Evolutionary conservation across 2,797 vertebrate genomes (phyloP), one percentile per base, ranked within the genome.

Genomic region (Chromobotia macracanthus): DNA sequence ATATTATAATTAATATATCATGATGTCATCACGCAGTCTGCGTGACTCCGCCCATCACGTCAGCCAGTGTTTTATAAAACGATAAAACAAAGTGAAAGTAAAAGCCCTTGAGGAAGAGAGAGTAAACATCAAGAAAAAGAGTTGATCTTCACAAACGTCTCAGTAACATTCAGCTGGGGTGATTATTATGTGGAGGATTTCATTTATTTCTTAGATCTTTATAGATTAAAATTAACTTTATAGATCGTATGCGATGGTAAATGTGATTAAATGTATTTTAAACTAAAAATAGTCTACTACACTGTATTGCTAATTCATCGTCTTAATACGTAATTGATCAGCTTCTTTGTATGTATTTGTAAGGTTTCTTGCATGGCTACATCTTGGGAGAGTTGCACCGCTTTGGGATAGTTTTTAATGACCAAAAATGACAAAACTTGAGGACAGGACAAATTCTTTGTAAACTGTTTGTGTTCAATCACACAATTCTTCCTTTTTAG

Each of bases 11-110:
- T n/a, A n/a, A n/a, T n/a, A n/a, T n/a, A n/a, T n/a, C n/a, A n/a
- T n/a, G n/a, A n/a, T 83, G 85, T 25, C 41, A 83, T 66, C 23
- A 73, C 85, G 85, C 41, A 53, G 10, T 7, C 55, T 38, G 50
- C 65, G 65, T 80, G 18, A 11, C 56, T 31, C 48, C 75, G 21
- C 71, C 68, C 61, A 28, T 13, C 15, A 56, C 2, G 60, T 56
- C 46, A 46, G 12, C 15, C 25, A 3, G 9, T 82, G 82, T 80
- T 82, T 82, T 80, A 78, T 61, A 67, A 28, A 72, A 28, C 41
- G 35, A 70, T 41, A 7, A 10, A 0, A 21, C 64, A 73, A 68
- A 80, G n/a, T 51, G 46, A 58, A 80, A 55, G 69, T n/a, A n/a
- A n/a, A n/a, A n/a, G n/a, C n/a, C n/a, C n/a, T n/a, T n/a, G n/a